phyloP scores from a whole-genome alignment of 2,888 invertebrate genomes.

The Lithosia quadra region DNA sequence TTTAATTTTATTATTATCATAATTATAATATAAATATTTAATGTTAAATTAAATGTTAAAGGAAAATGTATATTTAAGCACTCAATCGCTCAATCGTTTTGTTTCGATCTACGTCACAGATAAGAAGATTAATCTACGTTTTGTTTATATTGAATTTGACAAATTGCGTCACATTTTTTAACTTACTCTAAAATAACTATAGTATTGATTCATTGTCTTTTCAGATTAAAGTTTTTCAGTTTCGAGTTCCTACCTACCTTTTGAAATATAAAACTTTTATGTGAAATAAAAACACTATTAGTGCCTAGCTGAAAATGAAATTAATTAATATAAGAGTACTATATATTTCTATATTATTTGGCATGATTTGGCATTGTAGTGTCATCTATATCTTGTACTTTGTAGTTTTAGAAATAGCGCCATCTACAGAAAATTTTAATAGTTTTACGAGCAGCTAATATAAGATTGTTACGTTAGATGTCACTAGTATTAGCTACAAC shows the following conservation, averaged over 20 bases:
- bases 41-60: too few species aligned
- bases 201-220: not conserved
- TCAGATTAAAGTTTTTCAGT: not conserved
- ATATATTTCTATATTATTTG: too few species aligned
- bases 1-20: too few species aligned
- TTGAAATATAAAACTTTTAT: not conserved
- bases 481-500: not conserved
- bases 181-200: not conserved
- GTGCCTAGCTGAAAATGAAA: too few species aligned
- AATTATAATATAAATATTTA: too few species aligned
- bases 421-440: not conserved
- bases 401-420: not conserved
- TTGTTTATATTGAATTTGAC: too few species aligned
- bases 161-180: not conserved
- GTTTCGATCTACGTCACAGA: too few species aligned
- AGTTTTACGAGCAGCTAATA: not conserved
- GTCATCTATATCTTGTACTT: not conserved
- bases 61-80: not conserved
- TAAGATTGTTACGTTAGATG: not conserved
- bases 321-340: too few species aligned
- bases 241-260: too few species aligned
- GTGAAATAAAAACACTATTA: too few species aligned
- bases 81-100: too few species aligned
- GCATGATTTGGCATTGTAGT: not conserved
- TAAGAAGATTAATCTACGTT: too few species aligned